Percentiles rank a stretch among this genome's conserved stretches.
Evolutionary conservation across 2,113 vertebrate species (phyloP).

Genomic region (Laticauda laticaudata): DNA sequence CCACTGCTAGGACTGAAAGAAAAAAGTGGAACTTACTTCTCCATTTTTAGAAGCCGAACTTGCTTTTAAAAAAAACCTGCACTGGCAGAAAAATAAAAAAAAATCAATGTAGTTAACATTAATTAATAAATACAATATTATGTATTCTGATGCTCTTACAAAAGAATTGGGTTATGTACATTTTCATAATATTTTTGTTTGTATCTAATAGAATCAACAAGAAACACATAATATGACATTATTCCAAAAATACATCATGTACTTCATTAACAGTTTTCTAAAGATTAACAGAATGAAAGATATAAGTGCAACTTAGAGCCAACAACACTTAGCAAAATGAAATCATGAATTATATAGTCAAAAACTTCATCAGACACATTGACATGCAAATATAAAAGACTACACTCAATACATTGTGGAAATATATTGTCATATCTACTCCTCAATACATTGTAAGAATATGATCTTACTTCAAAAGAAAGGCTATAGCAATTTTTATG

Average conservation of each 20-base stretch:
- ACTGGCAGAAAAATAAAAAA: neutral
- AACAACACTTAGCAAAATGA: neutral
- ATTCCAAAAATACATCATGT: neutral
- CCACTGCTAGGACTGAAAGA: neutral
- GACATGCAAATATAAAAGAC: neutral
- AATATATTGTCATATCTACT: neutral
- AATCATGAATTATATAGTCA: neutral
- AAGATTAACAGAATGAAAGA: neutral
- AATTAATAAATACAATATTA: conserved; percentile 23
- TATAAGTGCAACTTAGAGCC: neutral
- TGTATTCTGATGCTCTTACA: neutral
- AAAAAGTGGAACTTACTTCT: neutral
- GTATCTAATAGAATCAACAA: neutral
- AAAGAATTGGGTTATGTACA: neutral
- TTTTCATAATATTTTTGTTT: neutral
- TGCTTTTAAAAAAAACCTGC: neutral
- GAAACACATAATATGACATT: neutral
- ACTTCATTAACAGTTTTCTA: neutral
- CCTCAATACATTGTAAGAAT: neutral
- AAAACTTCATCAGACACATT: neutral
- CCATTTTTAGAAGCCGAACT: neutral
- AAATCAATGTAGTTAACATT: conserved; percentile 5
- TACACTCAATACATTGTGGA: neutral
- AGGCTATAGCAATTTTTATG: neutral
- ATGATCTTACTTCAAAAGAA: neutral